Percentiles rank a stretch among this genome's conserved stretches.
These are phyloP conservation scores for Oncorhynchus mykiss DNA, from an alignment of 2,113 vertebrate species.

Conservation along the genomic window DNA sequence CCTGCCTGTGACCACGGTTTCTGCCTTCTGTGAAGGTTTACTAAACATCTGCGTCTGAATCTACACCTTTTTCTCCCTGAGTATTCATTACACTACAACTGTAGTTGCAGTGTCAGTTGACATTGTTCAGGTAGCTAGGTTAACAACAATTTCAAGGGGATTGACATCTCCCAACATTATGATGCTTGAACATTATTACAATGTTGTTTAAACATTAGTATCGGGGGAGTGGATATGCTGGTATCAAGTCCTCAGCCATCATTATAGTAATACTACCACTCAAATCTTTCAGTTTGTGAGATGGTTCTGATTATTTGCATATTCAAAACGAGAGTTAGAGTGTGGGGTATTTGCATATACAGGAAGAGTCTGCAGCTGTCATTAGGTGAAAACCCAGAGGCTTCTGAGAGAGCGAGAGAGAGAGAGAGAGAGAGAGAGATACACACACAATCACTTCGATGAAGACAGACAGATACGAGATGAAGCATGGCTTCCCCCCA, in stretches of 20 bases:
- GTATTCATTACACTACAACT: too few relatives aligned
- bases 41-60: too few relatives aligned
- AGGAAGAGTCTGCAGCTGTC: neutral
- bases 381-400: slow-evolving; percentile 5
- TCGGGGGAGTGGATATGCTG: neutral
- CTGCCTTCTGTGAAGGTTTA: too few relatives aligned
- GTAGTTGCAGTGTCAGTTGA: too few relatives aligned
- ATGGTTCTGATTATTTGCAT: slow-evolving; percentile 21
- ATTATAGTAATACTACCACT: neutral
- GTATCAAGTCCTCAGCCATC: neutral
- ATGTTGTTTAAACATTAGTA: neutral
- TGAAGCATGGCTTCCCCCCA: neutral
- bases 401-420: neutral
- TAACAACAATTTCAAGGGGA: too few relatives aligned
- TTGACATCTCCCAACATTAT: too few relatives aligned
- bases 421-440: neutral
- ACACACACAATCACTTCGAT: neutral
- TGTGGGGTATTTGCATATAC: slow-evolving; percentile 23
- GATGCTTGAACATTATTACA: neutral
- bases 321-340: slow-evolving; percentile 37
- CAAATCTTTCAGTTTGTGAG: neutral
- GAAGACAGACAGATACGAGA: slow-evolving; percentile 4
- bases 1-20: too few relatives aligned
- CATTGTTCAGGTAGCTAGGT: too few relatives aligned
- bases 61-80: too few relatives aligned